Base-by-base conservation (phyloP, 2,113 vertebrate species). In the Haemorhous mexicanus region DNA sequence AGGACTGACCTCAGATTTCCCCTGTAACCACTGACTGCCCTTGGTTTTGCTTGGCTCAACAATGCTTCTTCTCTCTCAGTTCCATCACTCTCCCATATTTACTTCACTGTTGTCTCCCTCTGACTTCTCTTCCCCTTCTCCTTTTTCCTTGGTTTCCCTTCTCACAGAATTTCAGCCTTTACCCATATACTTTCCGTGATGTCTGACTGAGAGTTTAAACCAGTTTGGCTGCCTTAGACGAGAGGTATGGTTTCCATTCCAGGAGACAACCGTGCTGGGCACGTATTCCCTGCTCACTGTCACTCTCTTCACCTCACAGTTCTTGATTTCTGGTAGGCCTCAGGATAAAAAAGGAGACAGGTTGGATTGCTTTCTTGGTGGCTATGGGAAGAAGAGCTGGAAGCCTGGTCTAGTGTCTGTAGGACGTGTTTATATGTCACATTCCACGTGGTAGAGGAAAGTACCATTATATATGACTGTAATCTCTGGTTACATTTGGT, bases 241-340 rank as follows among this genome's bases (percentile, higher is more conserved):
- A 73, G 59, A 89, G 33, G 27, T 47, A 50, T 32, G 33, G 33
- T 88, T 91, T 93, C 50, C 19, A 27, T 69, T 87, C 27, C 1
- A 1, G 41, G n/a, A 94, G 58, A 37, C 44, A 93, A 11, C 4
- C 1, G 23, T 55, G 17, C 52, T 70, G 56, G 77, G 64, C 58
- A 79, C 0, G 0, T 56, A 47, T 84, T 78, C 50, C 53, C 21
- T 89, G 59, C 81, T 46, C 72, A 62, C 1, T 7, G 41, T 74
- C 55, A 77, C 50, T 50, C 26, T 81, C 35, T 69, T 95, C 83
- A 93, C 37, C 88, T 84, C 79, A 80, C 77, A 67, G 43, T 62
- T 93, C 85, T 88, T 85, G 72, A 58, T 73, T 92, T 88, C 59
- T 92, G 33, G 11, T 92, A 88, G 83, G 55, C 50, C 79, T 88